Conservation (phyloP, 2,797 vertebrate species). For the Sebastes nivosus region DNA sequence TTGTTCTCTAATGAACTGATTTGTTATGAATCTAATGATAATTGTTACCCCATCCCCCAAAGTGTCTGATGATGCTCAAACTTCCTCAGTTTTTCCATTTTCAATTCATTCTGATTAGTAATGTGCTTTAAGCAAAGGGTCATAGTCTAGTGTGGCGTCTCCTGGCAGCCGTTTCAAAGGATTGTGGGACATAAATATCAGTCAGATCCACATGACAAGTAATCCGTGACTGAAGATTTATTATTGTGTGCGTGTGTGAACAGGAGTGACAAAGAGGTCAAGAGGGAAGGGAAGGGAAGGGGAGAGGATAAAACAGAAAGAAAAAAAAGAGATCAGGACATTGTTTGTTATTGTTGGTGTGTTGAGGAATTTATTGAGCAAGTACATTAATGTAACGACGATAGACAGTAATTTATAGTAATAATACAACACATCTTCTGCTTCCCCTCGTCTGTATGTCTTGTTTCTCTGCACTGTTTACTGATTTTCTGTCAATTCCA, state of each 20-base stretch:
- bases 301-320: not conserved
- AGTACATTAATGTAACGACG: not conserved
- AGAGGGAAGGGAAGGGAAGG: not conserved
- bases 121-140: not conserved
- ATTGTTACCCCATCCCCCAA: not conserved
- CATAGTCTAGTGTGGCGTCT: not conserved
- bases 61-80: not conserved
- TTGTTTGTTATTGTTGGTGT: not conserved
- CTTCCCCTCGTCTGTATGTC: not conserved
- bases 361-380: not conserved
- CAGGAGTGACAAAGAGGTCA: not conserved
- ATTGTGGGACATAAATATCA: slow-evolving; percentile 34
- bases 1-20: not conserved
- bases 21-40: not conserved
- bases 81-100: not conserved
- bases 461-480: not conserved
- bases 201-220: not conserved
- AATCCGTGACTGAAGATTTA: slow-evolving; percentile 26
- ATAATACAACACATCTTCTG: too few relatives aligned
- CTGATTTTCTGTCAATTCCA: slow-evolving; percentile 35
- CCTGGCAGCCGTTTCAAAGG: slow-evolving; percentile 14
- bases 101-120: not conserved
- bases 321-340: not conserved
- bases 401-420: too few relatives aligned
- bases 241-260: not conserved